Percentiles rank a stretch among this genome's conserved stretches.
Evolutionary conservation across 2,888 invertebrate species (phyloP).

Genomic region (Callosobruchus maculatus): DNA sequence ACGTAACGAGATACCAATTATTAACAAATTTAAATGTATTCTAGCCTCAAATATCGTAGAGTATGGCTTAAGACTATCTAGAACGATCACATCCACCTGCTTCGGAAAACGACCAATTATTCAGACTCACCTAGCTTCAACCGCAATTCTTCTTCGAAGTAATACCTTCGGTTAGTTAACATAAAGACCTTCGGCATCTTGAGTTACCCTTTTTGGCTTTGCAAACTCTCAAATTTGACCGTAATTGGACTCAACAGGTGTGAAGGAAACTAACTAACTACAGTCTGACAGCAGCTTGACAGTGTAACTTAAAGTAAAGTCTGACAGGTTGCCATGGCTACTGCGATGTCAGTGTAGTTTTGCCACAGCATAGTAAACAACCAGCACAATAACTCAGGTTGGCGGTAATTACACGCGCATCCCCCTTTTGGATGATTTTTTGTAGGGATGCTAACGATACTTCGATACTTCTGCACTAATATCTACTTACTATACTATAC

Average conservation of each 20-base stretch:
- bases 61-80: background rate
- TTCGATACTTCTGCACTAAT: too few species aligned
- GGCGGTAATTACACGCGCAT: too few species aligned
- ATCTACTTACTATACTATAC: too few species aligned
- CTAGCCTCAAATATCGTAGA: too few species aligned
- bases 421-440: too few species aligned
- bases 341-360: background rate
- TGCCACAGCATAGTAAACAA: too few species aligned
- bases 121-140: background rate
- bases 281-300: background rate
- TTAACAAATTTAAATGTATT: too few species aligned
- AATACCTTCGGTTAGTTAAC: slow-evolving; percentile 60
- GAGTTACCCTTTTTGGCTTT: background rate
- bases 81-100: background rate
- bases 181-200: slow-evolving; percentile 63
- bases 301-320: background rate
- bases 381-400: too few species aligned
- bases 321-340: background rate
- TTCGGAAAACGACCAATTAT: background rate
- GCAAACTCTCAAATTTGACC: background rate
- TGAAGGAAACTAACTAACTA: background rate
- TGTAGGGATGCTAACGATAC: too few species aligned
- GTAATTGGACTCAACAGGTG: background rate
- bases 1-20: too few species aligned
- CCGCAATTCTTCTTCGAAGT: slow-evolving; percentile 35